phyloP scores from a whole-genome alignment of 92 coral and sea anemone genomes.

The Meandrina meandrites region DNA sequence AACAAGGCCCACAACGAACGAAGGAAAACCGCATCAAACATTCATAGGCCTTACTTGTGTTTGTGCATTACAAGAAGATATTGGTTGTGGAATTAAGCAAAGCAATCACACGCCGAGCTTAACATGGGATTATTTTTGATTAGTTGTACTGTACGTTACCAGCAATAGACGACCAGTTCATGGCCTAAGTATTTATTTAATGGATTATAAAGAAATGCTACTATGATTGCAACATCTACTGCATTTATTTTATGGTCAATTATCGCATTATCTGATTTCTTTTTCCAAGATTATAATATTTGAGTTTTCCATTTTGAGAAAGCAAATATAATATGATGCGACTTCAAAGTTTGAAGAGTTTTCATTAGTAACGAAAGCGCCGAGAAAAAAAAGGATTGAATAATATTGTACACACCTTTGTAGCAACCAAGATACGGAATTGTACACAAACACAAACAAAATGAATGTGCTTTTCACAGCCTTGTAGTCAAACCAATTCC shows the following conservation, averaged over 20 bases:
- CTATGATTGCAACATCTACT: background rate
- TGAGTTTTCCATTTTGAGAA: background rate
- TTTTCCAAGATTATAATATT: background rate
- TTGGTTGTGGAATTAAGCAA: background rate
- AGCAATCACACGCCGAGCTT: background rate
- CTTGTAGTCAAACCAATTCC: background rate
- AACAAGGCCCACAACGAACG: background rate
- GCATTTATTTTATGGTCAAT: background rate
- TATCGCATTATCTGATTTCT: background rate
- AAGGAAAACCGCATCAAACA: background rate
- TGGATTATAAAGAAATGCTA: background rate
- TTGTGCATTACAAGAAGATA: background rate
- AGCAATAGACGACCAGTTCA: background rate
- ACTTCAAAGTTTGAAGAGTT: background rate
- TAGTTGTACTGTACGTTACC: background rate
- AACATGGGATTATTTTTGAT: constrained; percentile 3
- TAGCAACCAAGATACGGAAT: background rate
- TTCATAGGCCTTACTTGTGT: background rate
- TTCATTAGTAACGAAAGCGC: background rate
- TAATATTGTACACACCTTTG: background rate
- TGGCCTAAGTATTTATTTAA: background rate
- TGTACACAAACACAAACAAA: background rate
- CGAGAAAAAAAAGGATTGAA: background rate
- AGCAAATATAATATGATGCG: background rate
- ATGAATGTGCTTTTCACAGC: background rate